Base-by-base conservation (phyloP, 1,140 invertebrate species). In the Heliconius nattereri region DNA sequence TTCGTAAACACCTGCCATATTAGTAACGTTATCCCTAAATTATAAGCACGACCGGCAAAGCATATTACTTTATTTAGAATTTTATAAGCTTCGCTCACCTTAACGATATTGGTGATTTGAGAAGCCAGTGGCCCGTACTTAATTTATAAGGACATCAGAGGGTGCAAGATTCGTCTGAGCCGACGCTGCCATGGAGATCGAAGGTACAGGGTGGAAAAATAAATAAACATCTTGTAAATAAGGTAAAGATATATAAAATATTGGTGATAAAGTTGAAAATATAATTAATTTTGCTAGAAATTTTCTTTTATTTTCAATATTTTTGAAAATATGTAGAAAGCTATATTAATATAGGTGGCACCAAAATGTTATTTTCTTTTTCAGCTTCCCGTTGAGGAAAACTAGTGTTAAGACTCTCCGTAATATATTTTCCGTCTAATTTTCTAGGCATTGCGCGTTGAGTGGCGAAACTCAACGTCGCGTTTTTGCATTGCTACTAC, bases 51-150 rank as follows among this genome's bases (percentile, higher is more conserved):
- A 79, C 32, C 72, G 35, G 57, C 52, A 45, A 82, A 81, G 60
- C 71, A 75, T 79, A 83, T 84, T 81, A 74, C 82, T 84, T 85
- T 85, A 77, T 85, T 85, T 84, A 81, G 78, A 78, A 83, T 84
- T 79, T 82, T 75, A 60, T 84, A 81, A 85, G 71, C 83, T 80
- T 82, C 77, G 73, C 79, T 66, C 77, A 84, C 81, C 83, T 81
- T 81, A 84, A 81, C 84, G 80, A 82, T 86, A 86, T 84, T 80
- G 78, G 83, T 86, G 83, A 85, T 84, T 85, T 75, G 84, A 80
- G 81, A 83, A 84, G 71, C 60, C 81, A 82, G 70, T 79, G 85
- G 60, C 49, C 80, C 83, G 83, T 78, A 78, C 49, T 75, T 86
- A 86, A 86, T 86, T 76, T 81, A 81, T 83, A 79, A 78, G 78